Evolutionary conservation across 2,797 vertebrate species (phyloP), one percentile per base, ranked within the genome.

Genomic region (Syndactyla subalaris): DNA sequence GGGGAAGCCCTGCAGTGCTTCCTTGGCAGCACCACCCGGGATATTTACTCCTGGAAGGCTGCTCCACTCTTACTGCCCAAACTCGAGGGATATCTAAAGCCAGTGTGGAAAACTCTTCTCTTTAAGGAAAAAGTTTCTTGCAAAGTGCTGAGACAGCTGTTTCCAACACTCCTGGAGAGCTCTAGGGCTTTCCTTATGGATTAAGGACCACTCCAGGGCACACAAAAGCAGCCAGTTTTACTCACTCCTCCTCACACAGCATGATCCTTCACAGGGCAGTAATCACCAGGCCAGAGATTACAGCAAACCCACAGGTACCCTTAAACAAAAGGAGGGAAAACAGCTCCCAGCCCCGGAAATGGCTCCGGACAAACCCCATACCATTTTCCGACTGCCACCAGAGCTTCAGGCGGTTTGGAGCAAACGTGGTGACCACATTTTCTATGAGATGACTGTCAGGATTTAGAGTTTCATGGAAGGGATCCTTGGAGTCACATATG

Each of bases 341-440:
- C 45, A 74, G 34, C 66, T 91, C 68, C 71, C 66, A 73, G 95
- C 70, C 43, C n/a, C 15, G 41, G 55, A 77, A 95, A 95, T 54
- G 80, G 65, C 52, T 48, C 74, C 1, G 18, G 61, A 67, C 68
- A 96, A 97, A 91, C 38, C 57, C 38, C 98, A 74, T 97, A 99
- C 99, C 99, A 41, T 99, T 99, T 98, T 99, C 99, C 0, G 99
- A 99, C 93, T 99, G 99, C 99, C 99, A 99, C 99, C 99, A 99
- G 59, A 99, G 99, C 97, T 99, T 99, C 67, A 99, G 98, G 81
- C 99, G 98, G 96, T 99, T 99, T 2, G 98, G 99, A 62, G 98
- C 99, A 5, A 99, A 99, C 0, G 99, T 98, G 17, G 99, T 99
- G 95, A 99, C 99, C 0, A 99, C 99, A 27, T 99, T 99, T 96